A percentile compares a stretch with the other conserved stretches of the same genome.
phyloP scores from a whole-genome alignment of 2,113 vertebrate genomes.

The Cranoglanis bouderius region DNA sequence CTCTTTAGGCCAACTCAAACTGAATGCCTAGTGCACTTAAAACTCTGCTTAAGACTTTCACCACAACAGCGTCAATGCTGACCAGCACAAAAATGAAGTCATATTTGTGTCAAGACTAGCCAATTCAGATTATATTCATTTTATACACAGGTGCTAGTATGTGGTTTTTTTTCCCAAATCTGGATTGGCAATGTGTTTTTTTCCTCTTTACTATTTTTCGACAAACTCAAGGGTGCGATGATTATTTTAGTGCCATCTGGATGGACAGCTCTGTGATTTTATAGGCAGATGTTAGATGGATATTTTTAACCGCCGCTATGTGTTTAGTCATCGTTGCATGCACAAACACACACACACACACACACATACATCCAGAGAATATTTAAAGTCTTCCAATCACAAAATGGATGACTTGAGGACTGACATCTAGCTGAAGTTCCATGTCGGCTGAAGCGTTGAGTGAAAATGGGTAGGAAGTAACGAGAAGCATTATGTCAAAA shows the following conservation, averaged over 20 bases:
- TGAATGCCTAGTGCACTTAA: slow-evolving; percentile 4
- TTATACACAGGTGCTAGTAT: background rate
- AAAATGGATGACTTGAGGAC: background rate
- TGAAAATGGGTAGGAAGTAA: background rate
- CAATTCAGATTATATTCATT: background rate
- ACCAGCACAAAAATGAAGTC: background rate
- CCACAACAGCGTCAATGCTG: background rate
- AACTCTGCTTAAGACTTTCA: background rate
- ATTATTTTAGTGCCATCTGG: slow-evolving; percentile 11
- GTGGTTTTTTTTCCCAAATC: background rate
- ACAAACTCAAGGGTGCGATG: slow-evolving; percentile 7
- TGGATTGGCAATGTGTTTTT: background rate
- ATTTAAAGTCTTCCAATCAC: background rate
- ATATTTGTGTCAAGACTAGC: background rate
- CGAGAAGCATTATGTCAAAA: background rate
- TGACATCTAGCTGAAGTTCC: background rate
- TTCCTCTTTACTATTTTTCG: background rate
- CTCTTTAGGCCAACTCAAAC: slow-evolving; percentile 54
- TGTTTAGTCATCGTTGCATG: background rate
- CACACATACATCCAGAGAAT: background rate
- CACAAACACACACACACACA: background rate
- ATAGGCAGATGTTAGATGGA: slow-evolving; percentile 12
- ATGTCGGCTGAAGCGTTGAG: background rate
- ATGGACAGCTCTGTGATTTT: slow-evolving; percentile 20
- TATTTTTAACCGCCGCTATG: background rate